Evolutionary conservation across 2,888 invertebrate genomes (phyloP).

Genomic region (Candidula unifasciata): DNA sequence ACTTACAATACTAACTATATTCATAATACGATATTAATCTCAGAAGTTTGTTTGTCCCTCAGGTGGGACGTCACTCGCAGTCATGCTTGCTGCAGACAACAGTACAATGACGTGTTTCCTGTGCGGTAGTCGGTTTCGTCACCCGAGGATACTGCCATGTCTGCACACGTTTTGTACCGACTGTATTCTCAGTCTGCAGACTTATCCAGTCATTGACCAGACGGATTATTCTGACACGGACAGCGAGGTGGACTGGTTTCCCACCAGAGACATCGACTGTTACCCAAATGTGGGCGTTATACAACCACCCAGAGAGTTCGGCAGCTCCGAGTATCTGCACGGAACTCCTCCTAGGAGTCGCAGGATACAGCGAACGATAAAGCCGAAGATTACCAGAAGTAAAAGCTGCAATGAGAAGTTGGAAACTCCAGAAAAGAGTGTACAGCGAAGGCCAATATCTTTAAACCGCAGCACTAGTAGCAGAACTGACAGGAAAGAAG

Average conservation of each 20-base stretch:
- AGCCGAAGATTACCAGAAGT: neutral
- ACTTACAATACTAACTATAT: no score
- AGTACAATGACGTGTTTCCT: conserved; percentile 39
- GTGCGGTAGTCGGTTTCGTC: conserved; percentile 40
- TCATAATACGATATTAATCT: no score
- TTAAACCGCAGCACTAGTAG: neutral
- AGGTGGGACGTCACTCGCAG: no score
- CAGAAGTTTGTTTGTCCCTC: no score
- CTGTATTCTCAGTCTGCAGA: conserved; percentile 50
- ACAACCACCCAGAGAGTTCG: neutral
- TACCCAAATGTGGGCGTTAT: neutral
- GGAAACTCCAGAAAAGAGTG: neutral
- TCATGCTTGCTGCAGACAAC: neutral
- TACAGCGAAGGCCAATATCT: neutral
- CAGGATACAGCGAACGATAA: neutral
- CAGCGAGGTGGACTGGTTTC: neutral
- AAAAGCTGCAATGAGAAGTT: conserved; percentile 1
- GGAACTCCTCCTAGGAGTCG: conserved; percentile 17
- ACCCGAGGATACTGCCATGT: conserved; percentile 54
- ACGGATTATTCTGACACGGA: neutral
- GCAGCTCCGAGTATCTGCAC: neutral
- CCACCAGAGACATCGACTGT: neutral
- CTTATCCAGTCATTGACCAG: conserved; percentile 44
- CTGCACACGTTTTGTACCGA: conserved; percentile 53
- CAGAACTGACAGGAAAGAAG: neutral